Conservation (phyloP, 1,140 invertebrate genomes). For the Agrilus planipennis region DNA sequence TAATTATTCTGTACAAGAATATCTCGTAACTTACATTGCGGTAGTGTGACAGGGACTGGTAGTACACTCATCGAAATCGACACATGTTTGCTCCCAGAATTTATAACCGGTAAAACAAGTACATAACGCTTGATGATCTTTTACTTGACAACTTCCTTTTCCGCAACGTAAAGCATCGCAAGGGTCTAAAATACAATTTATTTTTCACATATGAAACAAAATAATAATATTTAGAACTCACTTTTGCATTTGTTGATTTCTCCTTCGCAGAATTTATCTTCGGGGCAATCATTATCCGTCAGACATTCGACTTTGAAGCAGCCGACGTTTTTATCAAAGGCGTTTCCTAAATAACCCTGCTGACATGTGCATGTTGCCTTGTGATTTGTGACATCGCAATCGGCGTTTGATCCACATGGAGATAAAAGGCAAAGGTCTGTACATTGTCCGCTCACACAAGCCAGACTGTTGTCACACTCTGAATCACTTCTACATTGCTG, state of each 20-base stretch:
- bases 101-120: constrained; percentile 63
- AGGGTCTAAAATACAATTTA: constrained; percentile 43
- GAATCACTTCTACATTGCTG: constrained; percentile 55
- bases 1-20: neutral
- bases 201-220: constrained; percentile 7
- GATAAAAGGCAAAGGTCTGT: constrained; percentile 58
- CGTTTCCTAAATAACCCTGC: constrained; percentile 67
- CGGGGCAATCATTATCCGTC: constrained; percentile 58
- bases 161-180: constrained; percentile 63
- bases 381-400: constrained; percentile 61
- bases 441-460: constrained; percentile 61
- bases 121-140: constrained; percentile 58
- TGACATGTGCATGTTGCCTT: constrained; percentile 59
- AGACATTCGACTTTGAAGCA: constrained; percentile 79
- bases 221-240: constrained; percentile 30
- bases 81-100: constrained; percentile 52
- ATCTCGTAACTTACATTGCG: constrained; percentile 41
- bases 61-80: constrained; percentile 74
- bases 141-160: constrained; percentile 56
- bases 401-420: constrained; percentile 58
- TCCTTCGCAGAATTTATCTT: constrained; percentile 60
- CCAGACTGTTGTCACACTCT: constrained; percentile 58
- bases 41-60: constrained; percentile 63
- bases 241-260: constrained; percentile 66
- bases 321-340: constrained; percentile 54